Base-by-base conservation (phyloP, 2,113 vertebrate genomes). In the Calyptomena viridis region DNA sequence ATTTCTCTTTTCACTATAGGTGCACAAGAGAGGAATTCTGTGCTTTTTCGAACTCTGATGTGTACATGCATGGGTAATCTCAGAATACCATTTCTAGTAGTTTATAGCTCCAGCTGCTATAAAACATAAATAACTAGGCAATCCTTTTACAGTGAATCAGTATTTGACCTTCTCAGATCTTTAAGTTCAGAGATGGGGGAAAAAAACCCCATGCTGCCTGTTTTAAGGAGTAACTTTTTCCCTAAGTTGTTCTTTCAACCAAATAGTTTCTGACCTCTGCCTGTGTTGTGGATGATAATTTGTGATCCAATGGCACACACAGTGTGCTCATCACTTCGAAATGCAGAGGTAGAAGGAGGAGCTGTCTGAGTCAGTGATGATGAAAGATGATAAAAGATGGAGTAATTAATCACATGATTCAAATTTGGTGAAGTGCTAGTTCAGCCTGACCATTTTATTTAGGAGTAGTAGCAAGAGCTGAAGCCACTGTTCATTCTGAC, bases 61-160 rank as follows among this genome's bases (percentile, higher is more conserved):
- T 35, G 11, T 25, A 44, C 19, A 39, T 64, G n/a, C 28, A 53
- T 55, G 66, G 27, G 40, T 53, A 80, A 90, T 50, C 31, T 89
- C 44, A 76, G 53, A 91, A 87, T 28, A 76, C 8, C 3, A 37
- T 91, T 95, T 76, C 74, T 87, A 50, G 23, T 52, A 27, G 16
- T 39, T 84, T 83, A 80, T 37, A 77, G n/a, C 55, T 86, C 42
- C 73, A 86, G 24, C 35, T 90, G 27, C 76, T 81, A 67, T 55
- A 74, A 89, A 91, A 76, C n/a, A 76, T 80, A 83, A 95, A 62
- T 73, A 89, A 71, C 33, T 76, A 73, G 58, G 33, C 55, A 94
- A 74, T 87, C 37, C 11, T 85, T 76, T 71, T 28, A 42, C 75
- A 74, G 12, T 67, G 66, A 87, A 93, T 49, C 35, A 68, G 60